These are phyloP conservation scores for Drosophila koepferae DNA, from an alignment of 2,888 invertebrate species.

Conservation along the genomic window DNA sequence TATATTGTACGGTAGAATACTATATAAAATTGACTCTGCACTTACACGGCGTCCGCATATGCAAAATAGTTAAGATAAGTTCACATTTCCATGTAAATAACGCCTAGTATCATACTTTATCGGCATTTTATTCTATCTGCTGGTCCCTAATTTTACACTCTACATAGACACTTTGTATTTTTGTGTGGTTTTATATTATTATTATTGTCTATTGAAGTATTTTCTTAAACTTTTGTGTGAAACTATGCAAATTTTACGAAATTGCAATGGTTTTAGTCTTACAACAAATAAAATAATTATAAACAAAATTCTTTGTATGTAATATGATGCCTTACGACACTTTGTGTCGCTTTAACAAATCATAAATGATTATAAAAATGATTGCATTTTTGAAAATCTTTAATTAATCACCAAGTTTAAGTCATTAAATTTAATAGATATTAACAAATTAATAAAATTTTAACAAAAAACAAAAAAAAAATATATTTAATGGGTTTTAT, in stretches of 20 bases:
- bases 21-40: constrained; percentile 25
- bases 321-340: constrained; percentile 52
- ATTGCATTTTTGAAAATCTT: constrained; percentile 33
- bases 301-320: constrained; percentile 13
- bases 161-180: constrained; percentile 18
- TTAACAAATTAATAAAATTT: constrained; percentile 66
- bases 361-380: neutral
- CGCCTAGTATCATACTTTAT: constrained; percentile 38
- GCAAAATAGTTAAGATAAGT: constrained; percentile 34
- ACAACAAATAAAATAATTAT: constrained; percentile 17
- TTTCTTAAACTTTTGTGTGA: constrained; percentile 36
- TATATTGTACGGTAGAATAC: constrained; percentile 26
- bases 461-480: constrained; percentile 19
- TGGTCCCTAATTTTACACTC: constrained; percentile 40
- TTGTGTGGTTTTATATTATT: constrained; percentile 22
- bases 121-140: constrained; percentile 34
- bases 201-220: constrained; percentile 33
- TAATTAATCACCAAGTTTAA: constrained; percentile 57
- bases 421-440: constrained; percentile 77
- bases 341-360: constrained; percentile 12
- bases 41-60: constrained; percentile 32
- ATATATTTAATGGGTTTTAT: constrained; percentile 3
- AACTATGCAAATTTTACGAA: constrained; percentile 30
- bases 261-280: constrained; percentile 15
- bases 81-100: constrained; percentile 65